Percentiles rank a stretch among this genome's conserved stretches.
These are phyloP conservation scores for Anser cygnoides DNA, from an alignment of 2,113 vertebrate genomes.

Conservation along the genomic window DNA sequence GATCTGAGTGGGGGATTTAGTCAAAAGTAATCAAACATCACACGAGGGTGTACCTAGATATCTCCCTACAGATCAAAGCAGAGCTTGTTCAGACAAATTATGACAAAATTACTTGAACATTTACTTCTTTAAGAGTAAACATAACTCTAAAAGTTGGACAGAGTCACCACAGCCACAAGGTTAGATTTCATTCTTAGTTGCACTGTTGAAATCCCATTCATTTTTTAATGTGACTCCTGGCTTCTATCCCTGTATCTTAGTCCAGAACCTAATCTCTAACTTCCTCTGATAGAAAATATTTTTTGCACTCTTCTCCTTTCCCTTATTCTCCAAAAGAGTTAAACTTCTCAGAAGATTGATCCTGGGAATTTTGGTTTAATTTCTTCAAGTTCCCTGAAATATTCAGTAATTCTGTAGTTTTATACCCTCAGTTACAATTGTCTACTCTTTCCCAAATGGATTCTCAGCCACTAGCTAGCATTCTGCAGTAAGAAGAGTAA, in stretches of 20 bases:
- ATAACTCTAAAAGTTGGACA: background rate
- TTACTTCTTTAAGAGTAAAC: background rate
- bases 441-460: background rate
- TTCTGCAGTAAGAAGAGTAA: background rate
- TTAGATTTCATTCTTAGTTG: background rate
- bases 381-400: background rate
- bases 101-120: background rate
- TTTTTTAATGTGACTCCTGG: background rate
- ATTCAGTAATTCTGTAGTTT: background rate
- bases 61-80: background rate
- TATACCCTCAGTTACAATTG: background rate
- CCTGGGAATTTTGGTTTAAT: background rate
- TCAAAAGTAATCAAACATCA: background rate
- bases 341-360: background rate
- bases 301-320: background rate
- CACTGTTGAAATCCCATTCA: background rate
- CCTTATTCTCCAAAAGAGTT: background rate
- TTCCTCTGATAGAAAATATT: background rate
- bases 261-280: background rate
- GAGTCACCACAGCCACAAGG: background rate
- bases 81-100: background rate
- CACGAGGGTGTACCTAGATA: background rate
- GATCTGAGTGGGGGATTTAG: background rate
- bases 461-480: background rate
- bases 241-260: background rate